These are phyloP conservation scores for Catharus bicknelli DNA, from an alignment of 2,113 vertebrate species.

Conservation along the genomic window DNA sequence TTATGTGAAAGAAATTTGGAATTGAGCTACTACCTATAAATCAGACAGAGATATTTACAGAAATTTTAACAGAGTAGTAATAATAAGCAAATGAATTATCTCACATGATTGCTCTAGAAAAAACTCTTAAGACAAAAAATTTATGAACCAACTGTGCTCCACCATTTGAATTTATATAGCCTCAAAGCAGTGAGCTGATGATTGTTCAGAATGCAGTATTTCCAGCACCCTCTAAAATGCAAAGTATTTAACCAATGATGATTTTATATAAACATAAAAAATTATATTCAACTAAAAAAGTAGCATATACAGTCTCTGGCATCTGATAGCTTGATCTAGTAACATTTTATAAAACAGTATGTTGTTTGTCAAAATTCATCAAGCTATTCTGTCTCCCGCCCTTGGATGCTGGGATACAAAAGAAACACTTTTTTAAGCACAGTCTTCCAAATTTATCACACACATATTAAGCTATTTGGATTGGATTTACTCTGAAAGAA, in stretches of 20 bases:
- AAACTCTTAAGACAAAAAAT: neutral
- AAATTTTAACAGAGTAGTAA: neutral
- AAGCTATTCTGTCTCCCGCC: neutral
- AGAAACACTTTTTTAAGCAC: neutral
- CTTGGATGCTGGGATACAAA: neutral
- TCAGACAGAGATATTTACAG: constrained; percentile 56
- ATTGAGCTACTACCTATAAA: constrained; percentile 87
- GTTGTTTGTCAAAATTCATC: neutral
- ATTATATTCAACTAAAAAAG: neutral
- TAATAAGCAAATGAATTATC: neutral
- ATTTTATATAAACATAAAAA: neutral
- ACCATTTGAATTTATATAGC: neutral
- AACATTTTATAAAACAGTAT: neutral
- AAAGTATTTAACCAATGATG: neutral
- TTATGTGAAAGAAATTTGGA: constrained; percentile 92
- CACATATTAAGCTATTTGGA: neutral
- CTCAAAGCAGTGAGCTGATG: neutral
- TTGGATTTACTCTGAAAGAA: neutral
- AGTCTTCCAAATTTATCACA: neutral
- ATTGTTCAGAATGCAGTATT: neutral
- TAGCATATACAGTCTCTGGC: neutral
- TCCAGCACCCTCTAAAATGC: neutral
- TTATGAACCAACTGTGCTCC: neutral
- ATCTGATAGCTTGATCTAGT: neutral
- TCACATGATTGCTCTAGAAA: neutral